phyloP scores from a whole-genome alignment of 2,888 invertebrate species.

The Venusia cambrica region DNA sequence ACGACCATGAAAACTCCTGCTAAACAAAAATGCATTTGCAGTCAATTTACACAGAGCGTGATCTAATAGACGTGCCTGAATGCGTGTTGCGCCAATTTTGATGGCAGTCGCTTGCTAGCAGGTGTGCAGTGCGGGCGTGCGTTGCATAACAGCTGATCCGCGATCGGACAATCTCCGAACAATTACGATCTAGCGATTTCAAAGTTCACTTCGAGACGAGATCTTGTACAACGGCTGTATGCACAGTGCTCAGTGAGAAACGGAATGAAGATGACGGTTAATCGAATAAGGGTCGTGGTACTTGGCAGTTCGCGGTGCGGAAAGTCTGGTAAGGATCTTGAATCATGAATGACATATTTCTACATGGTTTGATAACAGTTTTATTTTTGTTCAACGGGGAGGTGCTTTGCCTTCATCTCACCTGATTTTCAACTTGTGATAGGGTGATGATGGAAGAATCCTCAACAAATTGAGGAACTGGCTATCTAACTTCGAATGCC shows the following conservation, averaged over 20 bases:
- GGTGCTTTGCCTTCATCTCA: no score
- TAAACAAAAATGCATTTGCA: constrained; percentile 39
- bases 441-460: no score
- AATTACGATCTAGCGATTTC: no score
- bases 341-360: not conserved
- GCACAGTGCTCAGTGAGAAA: constrained; percentile 25
- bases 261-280: constrained; percentile 87
- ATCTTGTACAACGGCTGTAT: no score
- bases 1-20: constrained; percentile 33
- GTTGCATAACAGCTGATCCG: constrained; percentile 61
- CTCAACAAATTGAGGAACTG: no score
- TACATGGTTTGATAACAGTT: no score
- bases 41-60: constrained; percentile 47
- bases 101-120: constrained; percentile 73
- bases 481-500: no score
- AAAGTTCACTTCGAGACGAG: no score
- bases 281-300: constrained; percentile 89
- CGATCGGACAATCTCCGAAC: constrained; percentile 55
- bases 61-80: constrained; percentile 56
- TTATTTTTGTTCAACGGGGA: no score
- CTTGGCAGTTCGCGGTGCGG: constrained; percentile 88
- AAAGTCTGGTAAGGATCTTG: constrained; percentile 84
- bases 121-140: constrained; percentile 74
- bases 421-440: no score
- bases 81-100: constrained; percentile 70